phyloP scores from a whole-genome alignment of 2,888 invertebrate genomes.

The Eulithis testata region DNA sequence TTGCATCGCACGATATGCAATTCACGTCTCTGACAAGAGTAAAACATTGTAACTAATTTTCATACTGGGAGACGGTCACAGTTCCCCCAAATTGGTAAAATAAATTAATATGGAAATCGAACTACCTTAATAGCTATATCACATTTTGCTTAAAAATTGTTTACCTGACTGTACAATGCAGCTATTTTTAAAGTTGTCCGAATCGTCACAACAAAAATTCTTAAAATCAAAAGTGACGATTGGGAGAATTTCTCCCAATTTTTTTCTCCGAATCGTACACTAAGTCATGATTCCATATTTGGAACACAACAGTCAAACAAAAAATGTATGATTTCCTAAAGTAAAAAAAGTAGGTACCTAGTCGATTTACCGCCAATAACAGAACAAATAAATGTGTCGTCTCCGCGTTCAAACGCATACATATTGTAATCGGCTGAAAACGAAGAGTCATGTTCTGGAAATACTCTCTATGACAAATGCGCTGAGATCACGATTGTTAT shows the following conservation, averaged over 20 bases:
- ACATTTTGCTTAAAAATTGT: too few species aligned
- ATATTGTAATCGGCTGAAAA: constrained; percentile 26
- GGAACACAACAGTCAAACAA: neutral
- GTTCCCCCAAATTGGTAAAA: too few species aligned
- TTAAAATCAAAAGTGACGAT: too few species aligned
- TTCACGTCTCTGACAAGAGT: constrained; percentile 85
- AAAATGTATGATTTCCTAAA: constrained; percentile 17
- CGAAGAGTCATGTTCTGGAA: constrained; percentile 31
- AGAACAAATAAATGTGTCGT: constrained; percentile 23
- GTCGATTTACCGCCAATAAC: constrained; percentile 25
- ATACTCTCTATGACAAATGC: constrained; percentile 33
- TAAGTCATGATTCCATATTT: neutral
- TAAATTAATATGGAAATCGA: too few species aligned
- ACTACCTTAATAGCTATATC: too few species aligned
- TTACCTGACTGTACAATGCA: too few species aligned
- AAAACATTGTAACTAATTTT: neutral
- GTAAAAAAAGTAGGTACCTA: constrained; percentile 6
- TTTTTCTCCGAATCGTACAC: too few species aligned
- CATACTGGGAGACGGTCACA: too few species aligned
- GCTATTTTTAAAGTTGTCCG: too few species aligned
- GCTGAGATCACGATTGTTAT: constrained; percentile 31
- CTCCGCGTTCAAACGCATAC: constrained; percentile 17
- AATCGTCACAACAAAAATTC: too few species aligned
- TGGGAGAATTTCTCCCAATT: too few species aligned
- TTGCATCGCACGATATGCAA: constrained; percentile 91